phyloP scores from a whole-genome alignment of 2,888 invertebrate species.

The Alloscopus bannaensis region DNA sequence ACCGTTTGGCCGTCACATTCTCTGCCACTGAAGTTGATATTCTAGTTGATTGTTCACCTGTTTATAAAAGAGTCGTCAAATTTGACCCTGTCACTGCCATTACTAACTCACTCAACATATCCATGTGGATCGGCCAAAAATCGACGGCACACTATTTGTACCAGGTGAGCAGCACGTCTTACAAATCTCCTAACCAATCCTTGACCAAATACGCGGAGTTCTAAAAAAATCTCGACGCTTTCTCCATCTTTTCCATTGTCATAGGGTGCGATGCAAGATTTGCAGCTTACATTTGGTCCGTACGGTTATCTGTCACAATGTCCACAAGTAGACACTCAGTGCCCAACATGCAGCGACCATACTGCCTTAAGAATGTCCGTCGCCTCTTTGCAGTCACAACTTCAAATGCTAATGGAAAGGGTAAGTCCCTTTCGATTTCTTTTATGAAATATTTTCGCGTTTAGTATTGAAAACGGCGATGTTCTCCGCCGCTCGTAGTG shows the following conservation, averaged over 20 bases:
- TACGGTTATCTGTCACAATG: slow-evolving; percentile 92
- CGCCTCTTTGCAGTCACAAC: slow-evolving; percentile 86
- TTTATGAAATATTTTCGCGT: background rate
- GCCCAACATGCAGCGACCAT: slow-evolving; percentile 94
- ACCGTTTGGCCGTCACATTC: slow-evolving; percentile 87
- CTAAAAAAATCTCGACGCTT: too few relatives aligned
- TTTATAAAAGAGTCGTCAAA: slow-evolving; percentile 78
- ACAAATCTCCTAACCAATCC: too few relatives aligned
- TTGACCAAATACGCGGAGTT: too few relatives aligned
- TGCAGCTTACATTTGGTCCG: slow-evolving; percentile 88
- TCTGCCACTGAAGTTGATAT: slow-evolving; percentile 87
- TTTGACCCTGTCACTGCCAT: slow-evolving; percentile 73
- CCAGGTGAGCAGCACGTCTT: too few relatives aligned
- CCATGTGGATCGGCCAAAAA: slow-evolving; percentile 92
- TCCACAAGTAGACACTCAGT: slow-evolving; percentile 89
- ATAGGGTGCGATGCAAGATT: slow-evolving; percentile 92
- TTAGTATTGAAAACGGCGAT: too few relatives aligned
- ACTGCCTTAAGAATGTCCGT: slow-evolving; percentile 88
- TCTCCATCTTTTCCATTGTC: too few relatives aligned
- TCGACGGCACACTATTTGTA: slow-evolving; percentile 89
- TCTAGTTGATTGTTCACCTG: slow-evolving; percentile 89
- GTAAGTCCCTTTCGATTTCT: slow-evolving; percentile 77
- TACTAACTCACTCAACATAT: slow-evolving; percentile 74
- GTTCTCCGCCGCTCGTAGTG: background rate
- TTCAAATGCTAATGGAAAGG: slow-evolving; percentile 89